These are phyloP conservation scores for Anguilla marmorata DNA, from an alignment of 2,797 vertebrate genomes.

Conservation along the genomic window DNA sequence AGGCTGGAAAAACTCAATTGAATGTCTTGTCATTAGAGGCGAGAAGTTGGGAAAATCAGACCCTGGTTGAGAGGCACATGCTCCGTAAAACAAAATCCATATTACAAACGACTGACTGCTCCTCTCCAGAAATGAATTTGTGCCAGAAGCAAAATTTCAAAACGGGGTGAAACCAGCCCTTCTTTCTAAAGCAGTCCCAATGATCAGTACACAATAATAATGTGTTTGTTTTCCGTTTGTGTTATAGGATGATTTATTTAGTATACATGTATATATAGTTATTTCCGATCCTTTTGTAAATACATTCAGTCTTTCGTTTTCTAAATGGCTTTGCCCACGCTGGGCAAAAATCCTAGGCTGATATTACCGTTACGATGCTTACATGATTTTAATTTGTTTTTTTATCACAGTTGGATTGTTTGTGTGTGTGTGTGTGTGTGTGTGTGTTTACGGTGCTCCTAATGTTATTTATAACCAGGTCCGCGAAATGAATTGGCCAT, in stretches of 20 bases:
- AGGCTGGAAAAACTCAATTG: background rate
- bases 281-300: background rate
- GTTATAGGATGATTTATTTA: background rate
- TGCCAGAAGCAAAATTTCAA: background rate
- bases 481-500: background rate
- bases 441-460: background rate
- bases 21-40: background rate
- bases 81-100: background rate
- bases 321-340: background rate
- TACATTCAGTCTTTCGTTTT: background rate
- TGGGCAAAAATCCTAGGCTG: background rate
- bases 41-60: background rate
- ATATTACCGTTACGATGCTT: background rate
- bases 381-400: background rate
- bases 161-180: background rate
- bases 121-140: background rate
- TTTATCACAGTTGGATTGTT: background rate
- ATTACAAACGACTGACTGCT: background rate
- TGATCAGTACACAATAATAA: background rate
- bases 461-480: constrained; percentile 2
- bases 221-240: background rate
- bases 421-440: background rate
- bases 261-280: background rate
- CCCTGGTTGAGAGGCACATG: background rate
- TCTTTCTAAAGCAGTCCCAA: background rate